Base-by-base conservation (phyloP, 2,797 vertebrate genomes). In the Anisognathus igniventris region DNA sequence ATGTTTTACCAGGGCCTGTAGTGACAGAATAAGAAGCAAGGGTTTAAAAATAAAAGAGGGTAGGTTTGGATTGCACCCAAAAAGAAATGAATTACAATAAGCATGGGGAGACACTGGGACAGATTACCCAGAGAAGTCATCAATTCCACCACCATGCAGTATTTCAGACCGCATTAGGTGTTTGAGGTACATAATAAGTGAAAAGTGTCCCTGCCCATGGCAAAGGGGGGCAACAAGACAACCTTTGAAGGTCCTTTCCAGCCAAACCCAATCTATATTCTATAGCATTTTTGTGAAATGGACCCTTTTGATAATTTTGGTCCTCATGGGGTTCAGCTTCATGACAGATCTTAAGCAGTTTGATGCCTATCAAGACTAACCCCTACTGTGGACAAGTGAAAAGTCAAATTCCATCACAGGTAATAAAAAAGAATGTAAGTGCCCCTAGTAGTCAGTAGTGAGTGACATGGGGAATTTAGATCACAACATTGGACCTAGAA, bases 131-230 rank as follows among this genome's bases (percentile, higher is more conserved):
- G 50, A 72, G 6, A 64, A 72, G 9, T 2, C 64, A 31, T n/a
- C 6, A 2, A 16, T 76, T 22, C 2, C 3, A 2, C 4, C 4
- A 31, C 12, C 12, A 14, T 37, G 11, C 16, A 48, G 9, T 30
- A 6, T 61, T 61, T 7, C n/a, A 42, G n/a, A 22, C 31, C 27
- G 22, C 0, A 0, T 1, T 64, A 12, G 16, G 18, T 4, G 13
- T 60, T 76, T 64, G 37, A 76, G 14, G 12, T 56, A n/a, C 4
- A 2, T 12, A 23, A 27, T 40, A 7, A 51, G 12, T 23, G 19
- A 51, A 85, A 51, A 11, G 11, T 30, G 7, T 28, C 7, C 15
- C 22, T 57, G 19, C 7, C 7, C 3, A 19, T 12, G 17, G 9
- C 5, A 64, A 40, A 7, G 1, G 9, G 0, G 2, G 50, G 5